phyloP scores from a whole-genome alignment of 2,113 vertebrate species.

The Elanus axillaris region DNA sequence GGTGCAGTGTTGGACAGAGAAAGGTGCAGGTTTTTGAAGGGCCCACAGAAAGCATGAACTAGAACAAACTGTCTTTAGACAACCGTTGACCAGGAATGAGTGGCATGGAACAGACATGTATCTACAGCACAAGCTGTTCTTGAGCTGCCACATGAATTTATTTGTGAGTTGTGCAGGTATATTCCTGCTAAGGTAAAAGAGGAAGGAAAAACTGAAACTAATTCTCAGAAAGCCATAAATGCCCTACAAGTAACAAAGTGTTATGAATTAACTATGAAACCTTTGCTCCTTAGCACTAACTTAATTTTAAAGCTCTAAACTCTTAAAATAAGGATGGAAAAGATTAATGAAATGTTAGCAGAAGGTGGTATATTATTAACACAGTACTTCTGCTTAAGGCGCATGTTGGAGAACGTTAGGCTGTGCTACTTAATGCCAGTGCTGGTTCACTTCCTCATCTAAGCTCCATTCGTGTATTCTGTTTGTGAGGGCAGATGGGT shows the following conservation, averaged over 20 bases:
- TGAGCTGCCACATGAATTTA: neutral
- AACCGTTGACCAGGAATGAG: neutral
- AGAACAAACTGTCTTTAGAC: neutral
- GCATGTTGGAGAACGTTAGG: accelerated
- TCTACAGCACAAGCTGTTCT: neutral
- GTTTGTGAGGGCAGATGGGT: neutral
- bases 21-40: neutral
- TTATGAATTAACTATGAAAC: neutral
- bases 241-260: neutral
- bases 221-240: neutral
- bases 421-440: neutral
- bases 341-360: neutral
- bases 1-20: neutral
- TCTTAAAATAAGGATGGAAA: neutral
- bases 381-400: neutral
- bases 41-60: neutral
- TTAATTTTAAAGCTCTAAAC: neutral
- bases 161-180: neutral
- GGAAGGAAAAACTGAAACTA: neutral
- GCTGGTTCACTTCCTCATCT: neutral
- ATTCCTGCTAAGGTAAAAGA: neutral
- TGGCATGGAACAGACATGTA: neutral
- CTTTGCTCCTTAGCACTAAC: neutral
- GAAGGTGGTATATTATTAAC: neutral
- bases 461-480: neutral